These are phyloP conservation scores for Apus apus DNA, from an alignment of 2,113 vertebrate genomes.

Conservation along the genomic window DNA sequence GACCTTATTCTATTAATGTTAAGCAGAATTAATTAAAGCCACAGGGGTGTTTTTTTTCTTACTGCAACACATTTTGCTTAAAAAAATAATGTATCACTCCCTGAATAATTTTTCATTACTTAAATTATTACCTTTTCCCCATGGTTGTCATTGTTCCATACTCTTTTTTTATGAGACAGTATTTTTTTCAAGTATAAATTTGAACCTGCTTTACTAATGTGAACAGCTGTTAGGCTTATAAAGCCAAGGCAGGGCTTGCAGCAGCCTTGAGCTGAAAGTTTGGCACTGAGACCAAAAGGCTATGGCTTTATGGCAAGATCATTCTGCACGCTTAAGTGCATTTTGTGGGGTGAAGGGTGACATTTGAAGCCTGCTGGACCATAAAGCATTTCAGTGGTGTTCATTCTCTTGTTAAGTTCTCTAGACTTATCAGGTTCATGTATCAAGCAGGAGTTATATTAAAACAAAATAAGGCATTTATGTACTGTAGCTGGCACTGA, in stretches of 20 bases:
- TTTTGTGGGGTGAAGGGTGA: background rate
- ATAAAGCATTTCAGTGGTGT: background rate
- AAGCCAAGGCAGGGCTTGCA: conserved; percentile 16
- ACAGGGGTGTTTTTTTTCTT: background rate
- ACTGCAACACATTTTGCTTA: conserved; percentile 67
- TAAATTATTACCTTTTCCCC: conserved; percentile 69
- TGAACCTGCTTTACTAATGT: conserved; percentile 62
- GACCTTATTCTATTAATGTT: conserved; percentile 76
- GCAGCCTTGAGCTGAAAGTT: conserved; percentile 16
- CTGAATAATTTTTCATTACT: conserved; percentile 75
- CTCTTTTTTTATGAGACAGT: conserved; percentile 72
- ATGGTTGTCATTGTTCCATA: conserved; percentile 68
- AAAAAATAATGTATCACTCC: conserved; percentile 69
- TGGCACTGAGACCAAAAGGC: background rate
- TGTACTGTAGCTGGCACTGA: background rate
- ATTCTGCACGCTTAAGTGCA: background rate
- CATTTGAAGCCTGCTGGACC: background rate
- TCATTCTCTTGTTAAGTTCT: background rate
- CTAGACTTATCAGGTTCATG: background rate
- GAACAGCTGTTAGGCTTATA: conserved; percentile 67
- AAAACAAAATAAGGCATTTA: background rate
- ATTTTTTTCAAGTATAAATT: conserved; percentile 76
- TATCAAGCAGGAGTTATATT: background rate
- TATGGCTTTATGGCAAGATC: background rate
- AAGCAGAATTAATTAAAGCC: conserved; percentile 77